A percentile compares a stretch with the other conserved stretches of the same genome.
phyloP scores from a whole-genome alignment of 2,797 vertebrate species.

The Artibeus lituratus region DNA sequence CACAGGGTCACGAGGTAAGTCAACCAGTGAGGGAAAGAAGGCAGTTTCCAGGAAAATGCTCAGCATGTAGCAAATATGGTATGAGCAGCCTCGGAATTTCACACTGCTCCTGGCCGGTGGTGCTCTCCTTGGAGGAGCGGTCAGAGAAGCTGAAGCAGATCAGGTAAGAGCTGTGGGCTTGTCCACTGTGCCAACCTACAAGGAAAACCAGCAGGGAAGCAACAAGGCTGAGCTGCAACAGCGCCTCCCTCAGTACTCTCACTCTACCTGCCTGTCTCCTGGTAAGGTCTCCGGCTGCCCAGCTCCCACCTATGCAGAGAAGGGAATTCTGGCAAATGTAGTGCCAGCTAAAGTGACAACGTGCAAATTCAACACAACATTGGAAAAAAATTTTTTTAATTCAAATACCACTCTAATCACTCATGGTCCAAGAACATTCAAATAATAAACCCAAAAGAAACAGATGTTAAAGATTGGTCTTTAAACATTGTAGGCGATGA shows the following conservation, averaged over 20 bases:
- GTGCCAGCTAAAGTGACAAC: neutral
- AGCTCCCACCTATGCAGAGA: neutral
- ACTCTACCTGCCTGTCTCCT: neutral
- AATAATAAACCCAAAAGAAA: no score
- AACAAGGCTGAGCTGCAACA: neutral
- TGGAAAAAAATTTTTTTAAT: neutral
- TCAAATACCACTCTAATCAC: no score
- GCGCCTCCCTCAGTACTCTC: no score
- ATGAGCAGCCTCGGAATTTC: neutral
- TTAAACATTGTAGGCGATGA: no score
- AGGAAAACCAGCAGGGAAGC: neutral
- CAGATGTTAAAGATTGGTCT: no score
- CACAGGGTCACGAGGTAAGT: neutral
- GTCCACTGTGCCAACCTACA: neutral
- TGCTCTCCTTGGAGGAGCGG: neutral
- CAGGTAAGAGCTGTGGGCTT: neutral
- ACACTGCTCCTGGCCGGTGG: neutral
- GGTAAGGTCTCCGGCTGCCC: neutral
- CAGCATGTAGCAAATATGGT: neutral
- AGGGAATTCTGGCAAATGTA: neutral
- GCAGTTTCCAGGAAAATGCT: neutral
- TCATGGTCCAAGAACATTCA: no score
- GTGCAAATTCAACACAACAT: neutral
- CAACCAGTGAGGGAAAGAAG: neutral
- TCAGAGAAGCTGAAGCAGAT: neutral